Evolutionary conservation across 2,797 vertebrate genomes (phyloP), one percentile per base, ranked within the genome.

Genomic region (Notamacropus eugenii): DNA sequence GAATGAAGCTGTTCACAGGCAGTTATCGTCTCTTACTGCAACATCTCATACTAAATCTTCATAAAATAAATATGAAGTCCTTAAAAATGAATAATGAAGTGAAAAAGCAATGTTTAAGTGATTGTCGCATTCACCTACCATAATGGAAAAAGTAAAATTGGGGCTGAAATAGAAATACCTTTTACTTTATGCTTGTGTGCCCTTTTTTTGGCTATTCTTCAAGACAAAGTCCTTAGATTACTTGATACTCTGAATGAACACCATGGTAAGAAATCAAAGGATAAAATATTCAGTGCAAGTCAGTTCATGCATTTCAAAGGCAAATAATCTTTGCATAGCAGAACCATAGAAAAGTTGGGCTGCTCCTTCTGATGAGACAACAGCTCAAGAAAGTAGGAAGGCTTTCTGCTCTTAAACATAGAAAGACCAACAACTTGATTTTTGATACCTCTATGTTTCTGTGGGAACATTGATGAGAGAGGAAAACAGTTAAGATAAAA

Each of bases 381-480:
- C 92, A 90, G 92, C 58, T 91, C 93, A 97, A 92, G 28, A 34
- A 92, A 91, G 50, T 82, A 54, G 29, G 54, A 55, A 29, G 4
- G 3, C 87, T 55, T 56, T 91, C 22, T n/a, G 28, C 16, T 92
- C 10, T 92, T 58, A 91, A 91, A 62, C 8, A 46, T 14, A 93
- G 82, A 54, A 82, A 90, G 90, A 58, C 54, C 52, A 57, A 59
- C 90, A 90, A 50, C 13, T 50, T n/a, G 12, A 91, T 46, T 93
- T 74, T 16, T 27, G 52, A 52, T 91, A n/a, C 8, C 46, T 56
- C n/a, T 50, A 50, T 74, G 34, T 74, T 90, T 90, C 50, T 93
- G 19, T 52, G 46, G 59, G 54, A 55, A 94, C 93, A 50, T 90
- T 92, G 92, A 91, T 91, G 52, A 24, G n/a, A 59, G 22, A 9